Evolutionary conservation across 53 echinoderm and acorn worm species (phyloP).

Genomic region (Zoroaster sp.): DNA sequence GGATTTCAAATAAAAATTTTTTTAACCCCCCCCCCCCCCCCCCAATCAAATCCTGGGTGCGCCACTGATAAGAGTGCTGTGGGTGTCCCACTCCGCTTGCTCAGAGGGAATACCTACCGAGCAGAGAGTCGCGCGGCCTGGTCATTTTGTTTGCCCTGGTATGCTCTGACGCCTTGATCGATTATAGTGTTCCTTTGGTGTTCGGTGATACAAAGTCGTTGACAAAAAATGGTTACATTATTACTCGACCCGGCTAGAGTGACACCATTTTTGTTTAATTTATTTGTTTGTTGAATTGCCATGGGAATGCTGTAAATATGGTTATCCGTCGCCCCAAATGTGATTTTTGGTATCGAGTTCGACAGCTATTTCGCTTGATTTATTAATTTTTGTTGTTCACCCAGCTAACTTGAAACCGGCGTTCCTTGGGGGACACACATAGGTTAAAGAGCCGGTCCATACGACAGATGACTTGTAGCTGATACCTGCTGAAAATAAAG

Average conservation of each 20-base stretch:
- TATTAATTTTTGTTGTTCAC: not conserved
- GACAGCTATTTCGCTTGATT: conserved; percentile 43
- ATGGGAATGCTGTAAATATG: conserved; percentile 12
- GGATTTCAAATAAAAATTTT: too few relatives aligned
- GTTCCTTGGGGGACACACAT: not conserved
- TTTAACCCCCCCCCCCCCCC: too few relatives aligned
- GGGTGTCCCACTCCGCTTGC: too few relatives aligned
- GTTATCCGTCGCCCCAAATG: conserved; percentile 45
- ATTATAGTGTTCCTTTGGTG: not conserved
- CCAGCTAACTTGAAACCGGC: conserved; percentile 30
- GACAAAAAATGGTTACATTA: not conserved
- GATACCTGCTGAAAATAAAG: not conserved
- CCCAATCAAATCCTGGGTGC: too few relatives aligned
- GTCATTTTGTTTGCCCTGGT: not conserved
- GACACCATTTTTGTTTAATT: not conserved
- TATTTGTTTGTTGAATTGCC: not conserved
- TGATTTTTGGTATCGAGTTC: conserved; percentile 15
- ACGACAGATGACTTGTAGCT: not conserved
- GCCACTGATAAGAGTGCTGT: too few relatives aligned
- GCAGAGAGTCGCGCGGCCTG: not conserved
- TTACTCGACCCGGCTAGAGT: not conserved
- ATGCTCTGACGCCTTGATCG: not conserved
- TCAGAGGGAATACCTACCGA: too few relatives aligned
- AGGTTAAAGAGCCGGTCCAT: conserved; percentile 36
- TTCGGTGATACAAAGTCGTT: not conserved